Evolutionary conservation across 2,113 vertebrate species (phyloP).

Genomic region (Caloenas nicobarica): DNA sequence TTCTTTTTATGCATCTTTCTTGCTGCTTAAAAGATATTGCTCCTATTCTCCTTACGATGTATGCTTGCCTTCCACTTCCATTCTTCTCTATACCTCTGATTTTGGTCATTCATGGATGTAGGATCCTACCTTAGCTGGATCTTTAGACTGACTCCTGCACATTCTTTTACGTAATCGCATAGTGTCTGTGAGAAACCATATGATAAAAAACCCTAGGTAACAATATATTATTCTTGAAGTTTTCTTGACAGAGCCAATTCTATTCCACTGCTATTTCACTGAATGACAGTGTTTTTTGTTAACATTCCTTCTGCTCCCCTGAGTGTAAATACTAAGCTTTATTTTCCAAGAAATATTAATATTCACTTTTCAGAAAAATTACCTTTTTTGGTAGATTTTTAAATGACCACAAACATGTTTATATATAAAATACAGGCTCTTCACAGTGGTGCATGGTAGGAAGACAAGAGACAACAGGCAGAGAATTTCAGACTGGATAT

Average conservation of each 20-base stretch:
- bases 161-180: neutral
- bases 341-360: neutral
- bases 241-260: neutral
- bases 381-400: neutral
- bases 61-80: neutral
- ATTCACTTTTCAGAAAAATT: neutral
- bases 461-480: neutral
- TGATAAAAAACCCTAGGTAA: rapidly evolving
- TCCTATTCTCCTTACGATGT: neutral
- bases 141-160: neutral
- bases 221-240: neutral
- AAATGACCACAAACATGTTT: neutral
- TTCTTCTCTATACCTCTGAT: neutral
- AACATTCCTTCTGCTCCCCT: neutral
- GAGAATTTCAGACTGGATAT: neutral
- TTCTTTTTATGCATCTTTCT: neutral
- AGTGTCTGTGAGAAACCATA: neutral
- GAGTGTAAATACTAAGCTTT: neutral
- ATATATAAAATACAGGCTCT: neutral
- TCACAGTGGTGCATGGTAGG: neutral
- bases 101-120: neutral
- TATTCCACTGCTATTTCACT: neutral
- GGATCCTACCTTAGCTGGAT: neutral
- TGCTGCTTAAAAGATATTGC: neutral
- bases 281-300: neutral